Conservation (phyloP, 2,797 vertebrate genomes). For the Sebastes aleutianus region DNA sequence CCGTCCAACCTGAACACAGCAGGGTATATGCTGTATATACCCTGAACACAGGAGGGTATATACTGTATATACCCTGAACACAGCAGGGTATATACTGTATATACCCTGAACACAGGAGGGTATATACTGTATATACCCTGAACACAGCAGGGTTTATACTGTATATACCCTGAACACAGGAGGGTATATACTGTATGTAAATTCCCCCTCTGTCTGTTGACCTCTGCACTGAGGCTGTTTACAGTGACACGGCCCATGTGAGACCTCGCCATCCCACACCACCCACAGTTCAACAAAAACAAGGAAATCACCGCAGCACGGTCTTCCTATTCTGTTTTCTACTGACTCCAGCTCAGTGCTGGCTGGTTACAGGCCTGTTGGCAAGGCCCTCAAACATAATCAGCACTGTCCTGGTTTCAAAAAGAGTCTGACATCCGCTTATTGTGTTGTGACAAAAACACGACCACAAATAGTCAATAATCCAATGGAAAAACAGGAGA, state of each 20-base stretch:
- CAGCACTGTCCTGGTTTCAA: slow-evolving; percentile 51
- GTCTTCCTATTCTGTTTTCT: slow-evolving; percentile 19
- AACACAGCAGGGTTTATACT: accelerated
- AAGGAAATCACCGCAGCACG: slow-evolving; percentile 51
- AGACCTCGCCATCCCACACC: slow-evolving; percentile 33
- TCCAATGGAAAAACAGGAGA: slow-evolving; percentile 62
- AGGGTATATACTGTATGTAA: not conserved
- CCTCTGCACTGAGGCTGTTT: slow-evolving; percentile 45
- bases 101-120: too few relatives aligned
- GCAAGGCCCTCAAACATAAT: slow-evolving; percentile 7
- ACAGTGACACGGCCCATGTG: slow-evolving; percentile 43
- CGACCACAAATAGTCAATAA: slow-evolving; percentile 57
- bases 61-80: not conserved
- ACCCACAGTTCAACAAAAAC: slow-evolving; percentile 65
- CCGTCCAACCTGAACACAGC: not conserved
- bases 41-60: not conserved
- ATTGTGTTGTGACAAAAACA: slow-evolving; percentile 47
- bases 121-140: too few relatives aligned
- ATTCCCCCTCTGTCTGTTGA: slow-evolving; percentile 35
- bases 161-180: too few relatives aligned
- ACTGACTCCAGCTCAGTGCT: not conserved
- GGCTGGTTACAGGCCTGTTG: not conserved
- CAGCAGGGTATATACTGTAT: too few relatives aligned
- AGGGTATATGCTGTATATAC: not conserved
- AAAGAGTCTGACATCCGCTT: slow-evolving; percentile 42